phyloP scores from a whole-genome alignment of 2,113 vertebrate species.

The Meles meles region DNA sequence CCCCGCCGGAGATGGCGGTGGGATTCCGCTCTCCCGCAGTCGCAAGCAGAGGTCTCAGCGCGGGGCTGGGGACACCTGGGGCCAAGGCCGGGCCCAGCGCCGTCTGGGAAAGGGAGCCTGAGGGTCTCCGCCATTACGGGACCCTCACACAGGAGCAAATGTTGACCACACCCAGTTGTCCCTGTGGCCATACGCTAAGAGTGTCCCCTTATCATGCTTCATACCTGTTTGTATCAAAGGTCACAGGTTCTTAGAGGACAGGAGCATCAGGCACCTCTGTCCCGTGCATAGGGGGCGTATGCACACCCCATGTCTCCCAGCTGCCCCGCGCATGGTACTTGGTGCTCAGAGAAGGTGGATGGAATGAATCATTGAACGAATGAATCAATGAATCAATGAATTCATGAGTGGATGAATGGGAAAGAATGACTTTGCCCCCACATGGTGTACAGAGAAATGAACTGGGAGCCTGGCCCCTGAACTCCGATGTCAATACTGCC shows the following conservation, averaged over 20 bases:
- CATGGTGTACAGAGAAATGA: background rate
- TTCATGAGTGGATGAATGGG: too few species aligned
- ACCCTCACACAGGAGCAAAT: background rate
- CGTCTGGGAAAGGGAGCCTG: background rate
- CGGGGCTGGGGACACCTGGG: rapidly evolving
- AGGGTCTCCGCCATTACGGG: background rate
- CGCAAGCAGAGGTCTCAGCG: background rate
- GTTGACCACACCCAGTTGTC: background rate
- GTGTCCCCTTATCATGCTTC: background rate
- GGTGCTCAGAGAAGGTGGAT: background rate
- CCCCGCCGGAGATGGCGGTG: rapidly evolving
- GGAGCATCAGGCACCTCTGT: background rate
- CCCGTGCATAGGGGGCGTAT: rapidly evolving
- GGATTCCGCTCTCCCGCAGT: background rate
- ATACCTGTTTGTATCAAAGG: background rate
- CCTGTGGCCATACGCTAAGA: background rate
- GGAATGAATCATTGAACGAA: background rate
- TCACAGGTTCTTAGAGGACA: too few species aligned
- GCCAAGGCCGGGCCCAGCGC: background rate
- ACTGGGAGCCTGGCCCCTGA: background rate
- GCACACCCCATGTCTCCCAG: background rate
- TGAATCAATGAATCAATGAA: background rate
- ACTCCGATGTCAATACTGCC: background rate
- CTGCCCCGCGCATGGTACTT: background rate
- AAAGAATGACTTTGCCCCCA: background rate